Evolutionary conservation across 2,888 invertebrate species (phyloP).

Genomic region (Anarsia innoxiella): DNA sequence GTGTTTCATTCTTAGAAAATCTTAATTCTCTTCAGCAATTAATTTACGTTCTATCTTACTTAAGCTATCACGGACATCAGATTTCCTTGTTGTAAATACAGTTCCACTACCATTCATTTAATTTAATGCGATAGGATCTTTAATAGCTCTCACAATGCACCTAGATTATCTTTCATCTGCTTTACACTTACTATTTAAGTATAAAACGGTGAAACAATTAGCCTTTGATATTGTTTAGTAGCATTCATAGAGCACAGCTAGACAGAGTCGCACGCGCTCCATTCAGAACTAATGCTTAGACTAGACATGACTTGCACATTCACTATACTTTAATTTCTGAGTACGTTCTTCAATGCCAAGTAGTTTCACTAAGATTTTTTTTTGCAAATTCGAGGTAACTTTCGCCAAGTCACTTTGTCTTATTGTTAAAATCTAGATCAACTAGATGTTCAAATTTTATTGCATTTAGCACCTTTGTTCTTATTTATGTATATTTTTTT

Average conservation of each 20-base stretch:
- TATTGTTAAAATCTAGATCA: slow-evolving; percentile 23
- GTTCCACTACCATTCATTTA: slow-evolving; percentile 3
- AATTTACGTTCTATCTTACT: slow-evolving; percentile 2
- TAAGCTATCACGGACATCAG: background rate
- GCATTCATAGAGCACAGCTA: background rate
- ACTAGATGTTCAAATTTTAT: no score
- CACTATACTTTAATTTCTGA: slow-evolving; percentile 37
- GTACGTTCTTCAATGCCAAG: slow-evolving; percentile 35
- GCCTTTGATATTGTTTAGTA: background rate
- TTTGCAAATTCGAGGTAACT: slow-evolving; percentile 48
- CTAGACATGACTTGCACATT: slow-evolving; percentile 29
- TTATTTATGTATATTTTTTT: no score
- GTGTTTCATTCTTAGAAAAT: slow-evolving; percentile 17
- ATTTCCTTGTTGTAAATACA: slow-evolving; percentile 3
- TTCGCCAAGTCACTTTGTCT: slow-evolving; percentile 37
- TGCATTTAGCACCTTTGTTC: no score
- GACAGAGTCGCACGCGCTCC: slow-evolving; percentile 20
- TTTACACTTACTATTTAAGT: slow-evolving; percentile 1
- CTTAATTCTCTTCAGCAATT: slow-evolving; percentile 3
- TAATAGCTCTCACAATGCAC: slow-evolving; percentile 4
- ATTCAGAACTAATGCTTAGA: slow-evolving; percentile 25
- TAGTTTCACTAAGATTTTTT: slow-evolving; percentile 59
- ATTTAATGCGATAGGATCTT: slow-evolving; percentile 1
- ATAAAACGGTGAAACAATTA: slow-evolving; percentile 4
- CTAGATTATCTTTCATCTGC: slow-evolving; percentile 5